phyloP scores from a whole-genome alignment of 1,140 invertebrate species.

The Sycophaga agraensis region DNA sequence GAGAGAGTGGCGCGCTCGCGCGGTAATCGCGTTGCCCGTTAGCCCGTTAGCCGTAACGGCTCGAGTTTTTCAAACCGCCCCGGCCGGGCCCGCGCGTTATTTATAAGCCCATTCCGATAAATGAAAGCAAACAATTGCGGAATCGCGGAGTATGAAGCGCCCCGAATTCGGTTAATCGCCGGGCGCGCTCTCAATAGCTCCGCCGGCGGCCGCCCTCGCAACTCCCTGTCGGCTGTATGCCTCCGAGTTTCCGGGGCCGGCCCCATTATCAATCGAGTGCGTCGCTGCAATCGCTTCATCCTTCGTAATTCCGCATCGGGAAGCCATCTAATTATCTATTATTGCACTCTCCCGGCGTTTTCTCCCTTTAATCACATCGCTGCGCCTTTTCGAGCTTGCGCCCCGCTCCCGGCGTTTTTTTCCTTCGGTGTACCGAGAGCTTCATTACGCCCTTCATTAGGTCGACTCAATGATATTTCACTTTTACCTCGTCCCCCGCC shows the following conservation, averaged over 20 bases:
- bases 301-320: constrained; percentile 31
- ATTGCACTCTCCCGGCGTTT: not conserved
- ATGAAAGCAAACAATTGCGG: constrained; percentile 19
- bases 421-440: too few species aligned
- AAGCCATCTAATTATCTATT: constrained; percentile 30
- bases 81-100: not conserved
- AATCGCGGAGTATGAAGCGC: not conserved
- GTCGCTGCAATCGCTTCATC: constrained; percentile 22
- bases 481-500: too few species aligned
- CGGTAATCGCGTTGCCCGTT: too few species aligned
- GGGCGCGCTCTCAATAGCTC: too few species aligned
- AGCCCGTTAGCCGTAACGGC: constrained; percentile 14
- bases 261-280: too few species aligned
- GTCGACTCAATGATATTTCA: too few species aligned
- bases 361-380: not conserved
- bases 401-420: too few species aligned
- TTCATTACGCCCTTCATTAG: too few species aligned
- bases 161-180: not conserved
- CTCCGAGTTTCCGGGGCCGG: too few species aligned
- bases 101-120: constrained; percentile 13
- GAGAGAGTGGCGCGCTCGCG: too few species aligned
- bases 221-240: too few species aligned
- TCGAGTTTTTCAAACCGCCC: constrained; percentile 4
- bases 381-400: not conserved
- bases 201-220: too few species aligned